A percentile compares a stretch with the other conserved stretches of the same genome.
Evolutionary conservation across 64 coral and sea anemone species (phyloP).

Genomic region (Astreopora myriophthalma): DNA sequence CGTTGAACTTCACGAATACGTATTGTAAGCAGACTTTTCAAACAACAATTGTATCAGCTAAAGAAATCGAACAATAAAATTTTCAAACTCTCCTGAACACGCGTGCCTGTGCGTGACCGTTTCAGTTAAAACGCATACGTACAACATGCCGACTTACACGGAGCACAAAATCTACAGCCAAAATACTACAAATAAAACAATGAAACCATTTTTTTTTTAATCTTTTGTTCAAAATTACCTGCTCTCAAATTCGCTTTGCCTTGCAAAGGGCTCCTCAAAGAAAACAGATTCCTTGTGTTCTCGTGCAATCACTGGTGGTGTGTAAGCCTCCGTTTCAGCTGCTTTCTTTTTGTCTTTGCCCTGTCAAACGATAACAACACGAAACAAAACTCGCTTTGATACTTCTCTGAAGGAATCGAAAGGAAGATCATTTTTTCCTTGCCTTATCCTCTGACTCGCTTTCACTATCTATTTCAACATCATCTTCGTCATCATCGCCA

Average conservation of each 20-base stretch:
- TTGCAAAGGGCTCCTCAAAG: slow-evolving; percentile 63
- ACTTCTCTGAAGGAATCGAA: not conserved
- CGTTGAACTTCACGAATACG: no score
- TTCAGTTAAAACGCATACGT: not conserved
- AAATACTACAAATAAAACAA: not conserved
- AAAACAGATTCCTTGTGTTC: slow-evolving; percentile 65
- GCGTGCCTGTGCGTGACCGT: not conserved
- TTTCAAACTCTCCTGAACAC: not conserved
- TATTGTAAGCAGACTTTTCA: not conserved
- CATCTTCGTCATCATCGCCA: slow-evolving; percentile 49
- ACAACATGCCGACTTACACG: not conserved
- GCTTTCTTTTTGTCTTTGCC: slow-evolving; percentile 65
- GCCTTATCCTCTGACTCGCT: slow-evolving; percentile 61
- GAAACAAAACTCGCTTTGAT: not conserved
- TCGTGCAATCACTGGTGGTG: slow-evolving; percentile 33
- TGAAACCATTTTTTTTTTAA: not conserved
- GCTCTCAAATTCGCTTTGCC: slow-evolving; percentile 30
- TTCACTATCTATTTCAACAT: slow-evolving; percentile 60
- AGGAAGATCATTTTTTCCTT: not conserved
- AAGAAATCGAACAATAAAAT: not conserved
- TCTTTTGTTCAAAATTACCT: slow-evolving; percentile 7
- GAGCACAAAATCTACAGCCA: not conserved
- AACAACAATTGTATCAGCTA: not conserved
- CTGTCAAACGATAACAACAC: slow-evolving; percentile 19
- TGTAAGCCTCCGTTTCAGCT: slow-evolving; percentile 50